These are phyloP conservation scores for Tiliacea aurago DNA, from an alignment of 2,888 invertebrate species.

Conservation along the genomic window DNA sequence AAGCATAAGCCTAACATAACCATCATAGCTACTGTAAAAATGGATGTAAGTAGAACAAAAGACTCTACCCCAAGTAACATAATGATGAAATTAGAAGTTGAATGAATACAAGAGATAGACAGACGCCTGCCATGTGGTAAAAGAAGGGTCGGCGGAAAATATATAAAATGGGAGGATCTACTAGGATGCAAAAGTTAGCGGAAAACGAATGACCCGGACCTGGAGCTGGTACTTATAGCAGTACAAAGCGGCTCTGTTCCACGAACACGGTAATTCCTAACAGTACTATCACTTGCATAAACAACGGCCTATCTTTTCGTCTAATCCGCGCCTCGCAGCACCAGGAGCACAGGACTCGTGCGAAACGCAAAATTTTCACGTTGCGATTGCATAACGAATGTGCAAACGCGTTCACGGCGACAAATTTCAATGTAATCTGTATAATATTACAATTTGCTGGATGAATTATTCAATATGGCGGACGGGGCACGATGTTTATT, in stretches of 20 bases:
- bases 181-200: constrained; percentile 24
- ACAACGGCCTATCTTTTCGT: constrained; percentile 43
- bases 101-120: not conserved
- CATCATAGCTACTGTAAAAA: not conserved
- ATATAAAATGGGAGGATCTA: not conserved
- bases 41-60: too few relatives aligned
- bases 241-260: constrained; percentile 3
- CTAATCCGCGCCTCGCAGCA: constrained; percentile 35
- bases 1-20: not conserved
- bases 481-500: constrained; percentile 78
- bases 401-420: constrained; percentile 73
- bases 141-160: not conserved
- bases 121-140: not conserved
- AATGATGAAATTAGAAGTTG: not conserved
- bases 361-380: constrained; percentile 61
- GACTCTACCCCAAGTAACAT: not conserved
- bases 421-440: constrained; percentile 85
- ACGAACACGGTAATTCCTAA: constrained; percentile 24
- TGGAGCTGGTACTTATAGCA: constrained; percentile 1
- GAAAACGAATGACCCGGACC: constrained; percentile 23
- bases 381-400: constrained; percentile 68
- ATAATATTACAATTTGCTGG: constrained; percentile 87
- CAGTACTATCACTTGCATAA: constrained; percentile 37
- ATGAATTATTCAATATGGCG: constrained; percentile 87
- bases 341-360: constrained; percentile 39